phyloP scores from a whole-genome alignment of 2,888 invertebrate species.

The Tachystola acroxantha region DNA sequence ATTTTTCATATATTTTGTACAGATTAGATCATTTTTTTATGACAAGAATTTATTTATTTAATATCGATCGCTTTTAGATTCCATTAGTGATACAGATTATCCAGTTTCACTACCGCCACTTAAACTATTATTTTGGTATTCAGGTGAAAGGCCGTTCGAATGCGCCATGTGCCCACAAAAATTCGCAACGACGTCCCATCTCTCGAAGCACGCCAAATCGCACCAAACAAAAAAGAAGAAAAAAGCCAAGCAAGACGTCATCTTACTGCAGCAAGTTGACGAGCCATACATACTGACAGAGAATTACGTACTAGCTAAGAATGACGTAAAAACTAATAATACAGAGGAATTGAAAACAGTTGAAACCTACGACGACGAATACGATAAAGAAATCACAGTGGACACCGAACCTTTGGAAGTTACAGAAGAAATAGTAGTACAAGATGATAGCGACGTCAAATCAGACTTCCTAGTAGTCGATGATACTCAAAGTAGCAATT shows the following conservation, averaged over 20 bases:
- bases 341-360: constrained; percentile 9
- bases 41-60: too few relatives aligned
- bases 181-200: constrained; percentile 49
- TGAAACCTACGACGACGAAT: neutral
- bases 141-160: constrained; percentile 65
- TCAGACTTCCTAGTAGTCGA: constrained; percentile 43
- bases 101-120: too few relatives aligned
- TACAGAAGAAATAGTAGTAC: constrained; percentile 39
- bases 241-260: constrained; percentile 19
- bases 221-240: constrained; percentile 37
- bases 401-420: constrained; percentile 40
- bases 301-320: too few relatives aligned
- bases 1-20: too few relatives aligned
- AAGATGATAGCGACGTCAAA: constrained; percentile 39
- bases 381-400: constrained; percentile 19
- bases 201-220: constrained; percentile 47
- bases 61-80: too few relatives aligned
- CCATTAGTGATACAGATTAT: too few relatives aligned
- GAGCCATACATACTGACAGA: neutral
- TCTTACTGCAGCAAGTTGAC: constrained; percentile 21
- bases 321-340: too few relatives aligned
- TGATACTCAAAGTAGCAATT: constrained; percentile 22
- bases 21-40: too few relatives aligned
- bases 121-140: too few relatives aligned
- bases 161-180: constrained; percentile 46